phyloP scores from a whole-genome alignment of 2,113 vertebrate genomes.

The rabbit (Oryctolagus cuniculus) region mOryCun1.1 NC_091442.1:25101501-25102000 shows the following conservation, averaged over 20 bases:
- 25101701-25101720: neutral
- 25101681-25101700: neutral
- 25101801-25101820: constrained; percentile 12
- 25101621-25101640: neutral
- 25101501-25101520: constrained; percentile 37
- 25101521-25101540: constrained; percentile 48
- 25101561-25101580: neutral
- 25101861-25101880: constrained; percentile 36
- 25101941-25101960: neutral
- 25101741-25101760: neutral
- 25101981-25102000: neutral
- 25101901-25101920: neutral
- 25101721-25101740: neutral
- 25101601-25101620: neutral
- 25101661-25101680: neutral
- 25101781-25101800: neutral
- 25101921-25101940: neutral
- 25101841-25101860: neutral
- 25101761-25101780: neutral
- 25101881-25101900: neutral
- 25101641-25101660: neutral
- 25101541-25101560: neutral
- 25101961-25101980: neutral
- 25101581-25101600: neutral
- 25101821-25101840: constrained; percentile 15